These are phyloP conservation scores for Epinotia brunnichana DNA, from an alignment of 2,888 invertebrate genomes.

Conservation along the genomic window DNA sequence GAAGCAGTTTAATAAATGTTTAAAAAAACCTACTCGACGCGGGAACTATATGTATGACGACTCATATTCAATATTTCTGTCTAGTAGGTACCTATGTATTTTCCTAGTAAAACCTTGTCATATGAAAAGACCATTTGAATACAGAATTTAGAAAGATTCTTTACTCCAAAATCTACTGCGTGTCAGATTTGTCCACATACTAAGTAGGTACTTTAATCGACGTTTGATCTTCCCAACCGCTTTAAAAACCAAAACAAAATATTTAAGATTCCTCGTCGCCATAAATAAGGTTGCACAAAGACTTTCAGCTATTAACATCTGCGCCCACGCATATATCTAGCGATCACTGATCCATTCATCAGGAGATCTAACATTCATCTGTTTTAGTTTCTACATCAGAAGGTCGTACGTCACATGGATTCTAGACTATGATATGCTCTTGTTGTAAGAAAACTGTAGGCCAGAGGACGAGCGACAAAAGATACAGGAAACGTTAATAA, in stretches of 20 bases:
- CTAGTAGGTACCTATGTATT: too few relatives aligned
- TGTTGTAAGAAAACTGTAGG: background rate
- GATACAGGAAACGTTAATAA: constrained; percentile 18
- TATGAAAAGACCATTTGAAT: background rate
- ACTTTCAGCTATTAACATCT: constrained; percentile 40
- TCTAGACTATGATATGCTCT: constrained; percentile 1
- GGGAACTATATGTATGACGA: too few relatives aligned
- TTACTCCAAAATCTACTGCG: background rate
- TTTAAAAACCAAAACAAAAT: constrained; percentile 39
- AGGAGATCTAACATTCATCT: constrained; percentile 34
- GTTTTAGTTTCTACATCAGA: background rate
- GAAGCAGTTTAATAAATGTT: background rate
- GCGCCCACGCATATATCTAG: constrained; percentile 39
- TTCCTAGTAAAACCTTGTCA: too few relatives aligned
- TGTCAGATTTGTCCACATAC: constrained; percentile 10
- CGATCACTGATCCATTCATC: constrained; percentile 43
- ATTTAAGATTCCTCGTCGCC: constrained; percentile 25
- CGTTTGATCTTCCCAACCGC: constrained; percentile 24
- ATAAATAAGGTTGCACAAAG: constrained; percentile 42
- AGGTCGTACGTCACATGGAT: constrained; percentile 10
- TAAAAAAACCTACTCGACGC: too few relatives aligned
- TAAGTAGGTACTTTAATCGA: constrained; percentile 9
- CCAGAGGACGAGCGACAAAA: constrained; percentile 36
- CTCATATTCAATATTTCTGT: too few relatives aligned
- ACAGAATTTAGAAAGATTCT: background rate